Evolutionary conservation across 2,113 vertebrate genomes (phyloP).

Genomic region (Ellobius talpinus): DNA sequence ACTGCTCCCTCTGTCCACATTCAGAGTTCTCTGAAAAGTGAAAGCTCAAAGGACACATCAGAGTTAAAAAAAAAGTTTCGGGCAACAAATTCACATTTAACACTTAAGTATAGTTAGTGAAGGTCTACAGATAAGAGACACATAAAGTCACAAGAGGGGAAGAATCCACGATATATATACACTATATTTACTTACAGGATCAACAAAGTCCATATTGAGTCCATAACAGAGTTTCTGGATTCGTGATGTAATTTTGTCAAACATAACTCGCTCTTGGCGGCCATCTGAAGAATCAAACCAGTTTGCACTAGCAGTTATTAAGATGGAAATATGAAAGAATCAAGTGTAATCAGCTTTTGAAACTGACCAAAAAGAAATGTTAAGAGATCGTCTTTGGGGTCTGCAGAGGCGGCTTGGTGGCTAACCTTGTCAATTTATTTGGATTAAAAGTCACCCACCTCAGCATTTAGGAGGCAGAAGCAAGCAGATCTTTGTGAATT

Average conservation of each 20-base stretch:
- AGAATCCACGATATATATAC: background rate
- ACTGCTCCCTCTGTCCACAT: background rate
- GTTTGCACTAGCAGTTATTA: slow-evolving; percentile 53
- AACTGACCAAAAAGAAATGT: slow-evolving; percentile 2
- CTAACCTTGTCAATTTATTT: background rate
- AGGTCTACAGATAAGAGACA: background rate
- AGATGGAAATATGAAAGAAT: slow-evolving; percentile 23
- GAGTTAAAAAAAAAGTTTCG: slow-evolving; percentile 48
- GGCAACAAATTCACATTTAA: slow-evolving; percentile 59
- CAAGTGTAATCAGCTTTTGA: slow-evolving; percentile 52
- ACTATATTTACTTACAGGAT: slow-evolving; percentile 91
- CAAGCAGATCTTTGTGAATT: background rate
- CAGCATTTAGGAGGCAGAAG: background rate
- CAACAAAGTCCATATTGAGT: slow-evolving; percentile 96
- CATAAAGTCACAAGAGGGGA: background rate
- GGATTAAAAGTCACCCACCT: background rate
- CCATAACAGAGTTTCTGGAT: slow-evolving; percentile 99
- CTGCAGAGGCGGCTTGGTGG: background rate
- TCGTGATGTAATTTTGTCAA: slow-evolving; percentile 98
- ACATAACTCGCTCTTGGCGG: slow-evolving; percentile 95
- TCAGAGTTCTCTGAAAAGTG: slow-evolving; percentile 28
- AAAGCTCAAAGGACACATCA: slow-evolving; percentile 27
- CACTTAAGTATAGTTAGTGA: slow-evolving; percentile 3
- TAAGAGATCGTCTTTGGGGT: background rate
- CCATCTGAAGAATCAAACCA: slow-evolving; percentile 89